Conservation (phyloP, 1,140 invertebrate species). For the Pinna nobilis region DNA sequence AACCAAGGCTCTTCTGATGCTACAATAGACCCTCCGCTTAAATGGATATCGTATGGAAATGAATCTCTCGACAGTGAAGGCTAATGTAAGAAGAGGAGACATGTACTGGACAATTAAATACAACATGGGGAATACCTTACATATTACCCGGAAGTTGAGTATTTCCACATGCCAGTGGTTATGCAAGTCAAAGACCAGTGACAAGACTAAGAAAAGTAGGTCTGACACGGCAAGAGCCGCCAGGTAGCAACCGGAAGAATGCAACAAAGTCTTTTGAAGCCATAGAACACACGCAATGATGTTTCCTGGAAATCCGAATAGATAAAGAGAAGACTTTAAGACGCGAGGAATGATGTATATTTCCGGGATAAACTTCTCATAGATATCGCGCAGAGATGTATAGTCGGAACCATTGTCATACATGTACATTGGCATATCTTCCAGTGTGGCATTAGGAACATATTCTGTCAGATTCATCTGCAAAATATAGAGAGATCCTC, state of each 20-base stretch:
- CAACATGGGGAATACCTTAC: slow-evolving; percentile 64
- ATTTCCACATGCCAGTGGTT: slow-evolving; percentile 60
- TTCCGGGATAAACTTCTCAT: slow-evolving; percentile 44
- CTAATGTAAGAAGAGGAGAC: slow-evolving; percentile 75
- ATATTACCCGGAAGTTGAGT: slow-evolving; percentile 60
- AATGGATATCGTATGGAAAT: slow-evolving; percentile 97
- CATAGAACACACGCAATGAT: slow-evolving; percentile 70
- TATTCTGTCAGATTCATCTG: too few species aligned
- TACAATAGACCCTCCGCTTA: slow-evolving; percentile 77
- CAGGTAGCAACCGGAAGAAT: slow-evolving; percentile 73
- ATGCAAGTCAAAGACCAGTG: slow-evolving; percentile 66
- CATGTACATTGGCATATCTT: too few species aligned
- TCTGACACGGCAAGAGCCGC: slow-evolving; percentile 71
- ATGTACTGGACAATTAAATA: slow-evolving; percentile 69
- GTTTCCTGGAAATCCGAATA: slow-evolving; percentile 72
- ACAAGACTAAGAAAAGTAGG: slow-evolving; percentile 67
- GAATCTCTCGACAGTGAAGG: slow-evolving; percentile 95
- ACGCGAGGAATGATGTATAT: slow-evolving; percentile 49
- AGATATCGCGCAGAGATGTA: too few species aligned
- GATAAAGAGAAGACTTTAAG: slow-evolving; percentile 60
- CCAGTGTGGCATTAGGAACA: too few species aligned
- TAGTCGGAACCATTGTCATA: too few species aligned
- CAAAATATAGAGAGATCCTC: too few species aligned
- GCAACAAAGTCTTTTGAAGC: slow-evolving; percentile 68
- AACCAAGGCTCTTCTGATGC: slow-evolving; percentile 84